Conservation (phyloP, 2,888 invertebrate species). For the Ochlodes sylvanus region DNA sequence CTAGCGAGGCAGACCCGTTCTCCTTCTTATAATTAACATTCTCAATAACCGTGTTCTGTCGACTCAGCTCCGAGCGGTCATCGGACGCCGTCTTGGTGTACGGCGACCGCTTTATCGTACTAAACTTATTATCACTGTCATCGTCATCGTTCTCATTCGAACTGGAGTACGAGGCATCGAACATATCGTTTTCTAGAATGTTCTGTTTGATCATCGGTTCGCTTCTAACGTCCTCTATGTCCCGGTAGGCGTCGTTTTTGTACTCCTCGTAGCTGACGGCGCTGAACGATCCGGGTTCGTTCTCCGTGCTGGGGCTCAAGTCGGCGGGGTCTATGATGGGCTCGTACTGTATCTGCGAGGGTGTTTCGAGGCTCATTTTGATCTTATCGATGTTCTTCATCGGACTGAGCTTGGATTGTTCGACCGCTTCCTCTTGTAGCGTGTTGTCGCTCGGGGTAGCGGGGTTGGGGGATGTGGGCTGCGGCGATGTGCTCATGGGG, state of each 20-base stretch:
- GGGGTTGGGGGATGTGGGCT: conserved; percentile 13
- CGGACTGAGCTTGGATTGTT: conserved; percentile 68
- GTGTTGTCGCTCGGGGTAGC: conserved; percentile 34
- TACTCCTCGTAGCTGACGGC: conserved; percentile 67
- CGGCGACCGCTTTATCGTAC: conserved; percentile 89
- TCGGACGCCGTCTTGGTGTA: conserved; percentile 80
- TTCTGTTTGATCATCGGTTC: conserved; percentile 83
- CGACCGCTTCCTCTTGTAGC: conserved; percentile 52
- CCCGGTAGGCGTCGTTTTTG: conserved; percentile 58
- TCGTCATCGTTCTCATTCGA: conserved; percentile 85
- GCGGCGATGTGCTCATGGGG: conserved; percentile 30
- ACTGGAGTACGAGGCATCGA: conserved; percentile 79
- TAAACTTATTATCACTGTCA: conserved; percentile 89
- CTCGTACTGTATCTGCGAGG: conserved; percentile 81
- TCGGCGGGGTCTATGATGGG: conserved; percentile 77
- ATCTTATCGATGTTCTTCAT: conserved; percentile 81
- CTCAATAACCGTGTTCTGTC: conserved; percentile 82
- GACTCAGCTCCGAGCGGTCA: conserved; percentile 62
- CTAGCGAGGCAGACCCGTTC: conserved; percentile 73
- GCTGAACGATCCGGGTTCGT: conserved; percentile 68
- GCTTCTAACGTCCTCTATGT: conserved; percentile 63
- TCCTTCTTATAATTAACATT: conserved; percentile 79
- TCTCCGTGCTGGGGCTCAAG: conserved; percentile 74
- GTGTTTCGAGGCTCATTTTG: conserved; percentile 76
- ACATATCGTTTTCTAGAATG: conserved; percentile 81